Evolutionary conservation across 2,888 invertebrate species (phyloP), one percentile per base, ranked within the genome.

Genomic region (Serripes groenlandicus): DNA sequence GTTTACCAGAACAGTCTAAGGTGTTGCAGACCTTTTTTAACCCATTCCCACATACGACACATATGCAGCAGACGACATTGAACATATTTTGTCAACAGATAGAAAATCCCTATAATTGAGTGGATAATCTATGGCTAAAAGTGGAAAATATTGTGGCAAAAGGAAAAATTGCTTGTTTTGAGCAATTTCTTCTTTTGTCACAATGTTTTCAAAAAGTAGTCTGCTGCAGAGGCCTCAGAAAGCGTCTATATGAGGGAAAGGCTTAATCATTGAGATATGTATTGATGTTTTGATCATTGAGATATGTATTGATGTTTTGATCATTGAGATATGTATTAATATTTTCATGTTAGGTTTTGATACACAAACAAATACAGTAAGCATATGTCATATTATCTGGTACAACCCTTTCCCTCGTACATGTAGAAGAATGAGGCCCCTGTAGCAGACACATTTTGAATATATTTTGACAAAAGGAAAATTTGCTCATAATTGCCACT

Each of bases 61-160:
- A 23, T 56, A 7, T 56, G 56, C 11, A 9, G n/a, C 18, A 15
- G n/a, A 56, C 23, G n/a, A 56, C 11, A 3, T 4, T 9, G 23
- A 56, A 56, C 21, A 23, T 2, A 3, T 11, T 56, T 3, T 56
- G 56, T 23, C 2, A 49, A 26, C 23, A 5, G 2, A 56, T n/a
- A 5, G 23, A n/a, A n/a, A n/a, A n/a, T n/a, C n/a, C n/a, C n/a
- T n/a, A n/a, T n/a, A n/a, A n/a, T n/a, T n/a, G n/a, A n/a, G n/a
- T n/a, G n/a, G n/a, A n/a, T n/a, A n/a, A n/a, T n/a, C n/a, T n/a
- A n/a, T n/a, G n/a, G n/a, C n/a, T n/a, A n/a, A n/a, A n/a, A n/a
- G n/a, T n/a, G n/a, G n/a, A n/a, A 56, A 56, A 56, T 1, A 56
- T 56, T 56, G 56, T 56, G 56, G 56, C 23, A n/a, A 56, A 56